These are phyloP conservation scores for human DNA, from an alignment of 2,113 vertebrate genomes.

Conservation along the genomic window GRCh38 chr1:113764001-113764500, in stretches of 20 bases:
- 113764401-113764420: conserved; percentile 88
- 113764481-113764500: conserved; percentile 92
- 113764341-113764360: conserved; percentile 88
- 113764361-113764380: conserved; percentile 87
- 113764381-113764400: conserved; percentile 90
- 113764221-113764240: conserved; percentile 86
- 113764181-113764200: conserved; percentile 85
- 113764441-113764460: conserved; percentile 87
- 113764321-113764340: conserved; percentile 86
- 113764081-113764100: conserved; percentile 65
- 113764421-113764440: conserved; percentile 88
- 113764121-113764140: conserved; percentile 78
- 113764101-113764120: conserved; percentile 65
- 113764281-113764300: conserved; percentile 89
- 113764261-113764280: conserved; percentile 89
- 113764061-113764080: conserved; percentile 64
- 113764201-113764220: conserved; percentile 87
- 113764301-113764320: conserved; percentile 87
- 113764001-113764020: conserved; percentile 88
- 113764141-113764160: conserved; percentile 78
- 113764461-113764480: conserved; percentile 90
- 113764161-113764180: conserved; percentile 84
- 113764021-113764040: conserved; percentile 87
- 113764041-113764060: conserved; percentile 84
- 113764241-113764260: conserved; percentile 90